Conservation (phyloP, 2,888 invertebrate species). For the Drosophila differens region DNA sequence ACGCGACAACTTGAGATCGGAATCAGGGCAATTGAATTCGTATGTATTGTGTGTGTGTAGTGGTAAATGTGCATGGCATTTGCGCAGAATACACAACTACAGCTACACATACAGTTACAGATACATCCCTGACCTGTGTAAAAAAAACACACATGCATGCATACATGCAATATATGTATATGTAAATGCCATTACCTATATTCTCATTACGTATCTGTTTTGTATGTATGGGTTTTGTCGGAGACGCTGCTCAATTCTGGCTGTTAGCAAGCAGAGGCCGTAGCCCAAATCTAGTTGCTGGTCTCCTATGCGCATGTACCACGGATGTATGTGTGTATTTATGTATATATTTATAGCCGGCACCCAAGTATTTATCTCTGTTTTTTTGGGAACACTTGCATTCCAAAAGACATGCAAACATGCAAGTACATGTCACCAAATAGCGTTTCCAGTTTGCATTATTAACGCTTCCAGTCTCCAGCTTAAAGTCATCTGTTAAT, state of each 20-base stretch:
- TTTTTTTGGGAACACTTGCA: slow-evolving; percentile 21
- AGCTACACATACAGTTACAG: slow-evolving; percentile 22
- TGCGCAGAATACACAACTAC: slow-evolving; percentile 39
- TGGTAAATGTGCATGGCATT: slow-evolving; percentile 26
- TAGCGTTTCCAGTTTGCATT: background rate
- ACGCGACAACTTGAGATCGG: slow-evolving; percentile 22
- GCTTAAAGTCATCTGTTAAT: background rate
- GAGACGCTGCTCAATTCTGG: slow-evolving; percentile 20
- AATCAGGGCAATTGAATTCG: slow-evolving; percentile 22
- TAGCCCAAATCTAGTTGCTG: slow-evolving; percentile 37
- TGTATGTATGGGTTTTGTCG: slow-evolving; percentile 5
- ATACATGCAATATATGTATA: slow-evolving; percentile 22
- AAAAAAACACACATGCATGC: slow-evolving; percentile 20
- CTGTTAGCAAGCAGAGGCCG: slow-evolving; percentile 6
- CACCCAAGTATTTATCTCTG: slow-evolving; percentile 22
- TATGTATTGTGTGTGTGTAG: background rate
- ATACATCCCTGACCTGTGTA: slow-evolving; percentile 71
- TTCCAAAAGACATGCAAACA: slow-evolving; percentile 12
- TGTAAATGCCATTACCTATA: slow-evolving; percentile 47
- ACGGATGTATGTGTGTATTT: slow-evolving; percentile 1
- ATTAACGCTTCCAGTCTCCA: background rate
- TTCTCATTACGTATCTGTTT: slow-evolving; percentile 22
- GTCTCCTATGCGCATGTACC: slow-evolving; percentile 51
- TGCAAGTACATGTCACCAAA: slow-evolving; percentile 9
- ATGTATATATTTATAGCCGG: slow-evolving; percentile 48